These are phyloP conservation scores for Cherax quadricarinatus DNA, from an alignment of 1,140 invertebrate genomes.

Conservation along the genomic window DNA sequence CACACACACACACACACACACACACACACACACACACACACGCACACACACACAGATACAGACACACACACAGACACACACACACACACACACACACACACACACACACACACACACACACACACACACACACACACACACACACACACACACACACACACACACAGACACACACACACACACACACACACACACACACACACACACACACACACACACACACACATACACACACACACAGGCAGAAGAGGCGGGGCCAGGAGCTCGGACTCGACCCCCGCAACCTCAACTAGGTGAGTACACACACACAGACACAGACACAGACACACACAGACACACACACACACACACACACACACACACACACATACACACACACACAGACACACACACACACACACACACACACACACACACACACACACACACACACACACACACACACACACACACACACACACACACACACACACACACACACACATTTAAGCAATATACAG, in stretches of 20 bases:
- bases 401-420: neutral
- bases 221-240: no score
- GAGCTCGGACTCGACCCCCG: no score
- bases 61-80: neutral
- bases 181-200: no score
- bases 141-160: no score
- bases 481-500: neutral
- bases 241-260: no score
- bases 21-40: neutral
- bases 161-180: no score
- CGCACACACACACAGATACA: neutral
- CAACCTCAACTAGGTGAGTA: no score
- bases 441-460: conserved; percentile 29
- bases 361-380: neutral
- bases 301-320: no score
- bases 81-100: neutral
- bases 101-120: neutral
- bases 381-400: conserved; percentile 17
- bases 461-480: conserved; percentile 25
- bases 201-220: no score
- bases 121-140: neutral
- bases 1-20: neutral
- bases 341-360: no score
- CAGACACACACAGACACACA: no score
- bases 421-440: conserved; percentile 4